Evolutionary conservation across 2,888 invertebrate species (phyloP).

Genomic region (Euspilapteryx auroguttella): DNA sequence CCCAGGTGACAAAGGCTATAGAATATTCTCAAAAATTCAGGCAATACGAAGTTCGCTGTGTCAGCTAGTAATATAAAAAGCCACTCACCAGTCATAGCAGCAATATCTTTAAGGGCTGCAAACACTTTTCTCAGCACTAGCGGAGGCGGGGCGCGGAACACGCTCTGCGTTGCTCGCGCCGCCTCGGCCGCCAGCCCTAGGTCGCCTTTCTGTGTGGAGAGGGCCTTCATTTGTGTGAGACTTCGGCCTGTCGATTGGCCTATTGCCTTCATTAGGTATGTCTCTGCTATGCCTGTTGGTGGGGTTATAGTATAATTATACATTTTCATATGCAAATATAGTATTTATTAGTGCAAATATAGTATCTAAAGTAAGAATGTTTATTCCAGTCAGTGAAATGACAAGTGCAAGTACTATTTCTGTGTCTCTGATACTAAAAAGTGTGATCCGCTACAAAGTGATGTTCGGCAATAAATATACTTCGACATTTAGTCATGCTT

Average conservation of each 20-base stretch:
- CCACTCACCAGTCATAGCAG: constrained; percentile 78
- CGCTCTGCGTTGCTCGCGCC: constrained; percentile 80
- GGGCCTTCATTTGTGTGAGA: constrained; percentile 76
- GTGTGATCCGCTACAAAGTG: no score
- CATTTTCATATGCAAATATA: background rate
- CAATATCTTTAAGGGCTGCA: constrained; percentile 82
- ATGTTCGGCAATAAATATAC: no score
- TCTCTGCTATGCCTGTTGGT: constrained; percentile 91
- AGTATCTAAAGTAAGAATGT: no score
- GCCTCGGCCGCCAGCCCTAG: constrained; percentile 89
- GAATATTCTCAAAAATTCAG: no score
- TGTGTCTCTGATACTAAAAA: background rate
- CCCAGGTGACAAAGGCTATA: no score
- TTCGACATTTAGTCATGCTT: no score
- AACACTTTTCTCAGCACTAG: constrained; percentile 78
- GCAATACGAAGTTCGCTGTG: no score
- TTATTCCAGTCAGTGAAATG: no score
- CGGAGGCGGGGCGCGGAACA: constrained; percentile 83
- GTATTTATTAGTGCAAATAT: no score
- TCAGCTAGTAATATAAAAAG: background rate
- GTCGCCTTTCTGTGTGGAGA: constrained; percentile 72
- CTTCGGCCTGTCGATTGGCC: constrained; percentile 87
- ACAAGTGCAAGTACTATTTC: background rate
- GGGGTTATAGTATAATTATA: background rate
- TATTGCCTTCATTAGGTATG: constrained; percentile 91